Base-by-base conservation (phyloP, 2,888 invertebrate species). In the Cephus nigrinus region DNA sequence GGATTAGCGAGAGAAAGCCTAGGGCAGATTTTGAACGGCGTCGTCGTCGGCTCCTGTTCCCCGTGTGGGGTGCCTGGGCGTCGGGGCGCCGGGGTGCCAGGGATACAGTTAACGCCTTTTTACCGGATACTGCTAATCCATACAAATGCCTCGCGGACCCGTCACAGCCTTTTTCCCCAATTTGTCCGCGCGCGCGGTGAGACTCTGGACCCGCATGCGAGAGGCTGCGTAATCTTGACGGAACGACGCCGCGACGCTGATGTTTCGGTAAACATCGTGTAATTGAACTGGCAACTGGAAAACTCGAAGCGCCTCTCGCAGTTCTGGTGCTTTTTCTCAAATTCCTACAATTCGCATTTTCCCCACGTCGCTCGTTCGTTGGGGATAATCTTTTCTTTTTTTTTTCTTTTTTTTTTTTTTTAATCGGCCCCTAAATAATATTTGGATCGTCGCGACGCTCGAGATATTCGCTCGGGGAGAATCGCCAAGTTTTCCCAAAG, bases 221-320 rank as follows among this genome's bases (percentile, higher is more conserved):
- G 82, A 82, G 40, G 40, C 40, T 40, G 83, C 80, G 78, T 88
- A 88, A 88, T 86, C 88, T 80, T 88, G 88, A 88, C 86, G 83
- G 82, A 88, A 84, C 86, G 86, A 80, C 75, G 76, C 82, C 75
- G 79, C 81, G 80, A 79, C 82, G 73, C 40, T 76, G 80, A 80
- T 80, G 35, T 75, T 79, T 83, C 79, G 80, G 76, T 80, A 82
- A 82, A 82, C 81, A 83, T 78, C 79, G 78, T 79, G 40, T 40
- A 40, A 40, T 40, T 40, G 15, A 40, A 40, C 15, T 15, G 40
- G 3, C 4, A 15, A 40, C 40, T 15, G 15, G 40, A 40, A 40
- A 40, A 15, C 5, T 15, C 40, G 15, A 40, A 40, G 40, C 5
- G 40, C 40, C 40, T 15, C 40, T 40, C 40, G 40, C 5, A 0